These are phyloP conservation scores for Tyria jacobaeae DNA, from an alignment of 2,888 invertebrate species.

Conservation along the genomic window DNA sequence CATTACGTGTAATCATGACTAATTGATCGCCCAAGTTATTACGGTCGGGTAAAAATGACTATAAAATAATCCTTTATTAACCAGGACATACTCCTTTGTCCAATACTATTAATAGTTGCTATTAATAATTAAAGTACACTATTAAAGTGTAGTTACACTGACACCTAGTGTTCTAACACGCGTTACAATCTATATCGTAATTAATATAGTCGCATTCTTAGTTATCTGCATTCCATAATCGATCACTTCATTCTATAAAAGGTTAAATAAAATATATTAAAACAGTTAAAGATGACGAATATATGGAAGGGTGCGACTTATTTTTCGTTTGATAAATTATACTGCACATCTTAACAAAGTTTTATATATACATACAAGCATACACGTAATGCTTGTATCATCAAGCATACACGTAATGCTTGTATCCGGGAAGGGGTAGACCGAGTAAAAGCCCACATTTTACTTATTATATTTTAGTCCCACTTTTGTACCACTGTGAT, in stretches of 20 bases:
- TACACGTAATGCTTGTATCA: too few species aligned
- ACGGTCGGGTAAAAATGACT: neutral
- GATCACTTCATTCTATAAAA: neutral
- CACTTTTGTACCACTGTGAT: too few species aligned
- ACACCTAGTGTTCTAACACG: neutral
- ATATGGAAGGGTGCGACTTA: too few species aligned
- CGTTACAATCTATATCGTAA: neutral
- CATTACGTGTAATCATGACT: too few species aligned
- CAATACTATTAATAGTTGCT: slow-evolving; percentile 1
- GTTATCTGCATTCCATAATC: neutral
- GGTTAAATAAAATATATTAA: neutral
- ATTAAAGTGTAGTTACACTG: neutral
- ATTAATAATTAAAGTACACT: neutral
- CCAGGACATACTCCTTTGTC: slow-evolving; percentile 10
- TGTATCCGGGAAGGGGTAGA: too few species aligned
- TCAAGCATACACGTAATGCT: too few species aligned
- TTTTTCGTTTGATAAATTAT: too few species aligned
- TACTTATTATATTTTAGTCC: too few species aligned
- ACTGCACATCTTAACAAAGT: too few species aligned
- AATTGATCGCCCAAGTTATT: too few species aligned
- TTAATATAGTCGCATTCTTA: neutral
- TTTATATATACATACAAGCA: too few species aligned
- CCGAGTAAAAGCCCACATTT: too few species aligned
- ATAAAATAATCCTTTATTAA: neutral
- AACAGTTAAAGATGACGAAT: neutral